Conservation (phyloP, 1,140 invertebrate species). For the Pinna nobilis region DNA sequence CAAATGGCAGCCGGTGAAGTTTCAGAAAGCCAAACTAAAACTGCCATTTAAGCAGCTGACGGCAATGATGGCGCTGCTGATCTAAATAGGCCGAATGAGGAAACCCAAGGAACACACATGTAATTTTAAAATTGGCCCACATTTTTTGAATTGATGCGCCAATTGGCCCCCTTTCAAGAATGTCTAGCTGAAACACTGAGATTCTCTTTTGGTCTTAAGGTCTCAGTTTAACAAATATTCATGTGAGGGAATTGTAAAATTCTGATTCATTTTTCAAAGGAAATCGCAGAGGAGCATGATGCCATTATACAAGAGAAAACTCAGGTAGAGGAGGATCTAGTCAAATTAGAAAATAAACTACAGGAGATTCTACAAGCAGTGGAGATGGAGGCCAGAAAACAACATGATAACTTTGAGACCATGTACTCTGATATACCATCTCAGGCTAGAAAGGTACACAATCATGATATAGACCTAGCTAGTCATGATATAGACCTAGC, state of each 20-base stretch:
- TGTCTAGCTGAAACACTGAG: no score
- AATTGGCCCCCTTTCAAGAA: no score
- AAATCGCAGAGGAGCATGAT: conserved; percentile 58
- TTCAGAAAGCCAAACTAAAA: no score
- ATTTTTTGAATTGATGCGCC: no score
- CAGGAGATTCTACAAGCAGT: conserved; percentile 62
- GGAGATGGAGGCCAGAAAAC: conserved; percentile 53
- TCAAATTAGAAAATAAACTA: conserved; percentile 59
- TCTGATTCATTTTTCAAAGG: conserved; percentile 32
- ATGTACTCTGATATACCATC: conserved; percentile 49
- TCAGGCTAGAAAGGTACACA: conserved; percentile 46
- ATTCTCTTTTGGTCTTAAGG: no score
- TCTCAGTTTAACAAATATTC: background rate
- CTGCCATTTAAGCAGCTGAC: no score
- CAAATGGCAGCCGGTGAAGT: no score
- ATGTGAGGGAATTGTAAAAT: background rate
- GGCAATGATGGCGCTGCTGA: background rate
- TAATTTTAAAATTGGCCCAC: no score
- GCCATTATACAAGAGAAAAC: conserved; percentile 50
- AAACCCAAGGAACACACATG: no score
- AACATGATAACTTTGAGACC: conserved; percentile 48
- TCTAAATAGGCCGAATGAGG: no score
- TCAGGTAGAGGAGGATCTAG: conserved; percentile 52
- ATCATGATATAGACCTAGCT: no score
- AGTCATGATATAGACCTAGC: no score